Base-by-base conservation (phyloP, 2,797 vertebrate species). In the Ataeniobius toweri region DNA sequence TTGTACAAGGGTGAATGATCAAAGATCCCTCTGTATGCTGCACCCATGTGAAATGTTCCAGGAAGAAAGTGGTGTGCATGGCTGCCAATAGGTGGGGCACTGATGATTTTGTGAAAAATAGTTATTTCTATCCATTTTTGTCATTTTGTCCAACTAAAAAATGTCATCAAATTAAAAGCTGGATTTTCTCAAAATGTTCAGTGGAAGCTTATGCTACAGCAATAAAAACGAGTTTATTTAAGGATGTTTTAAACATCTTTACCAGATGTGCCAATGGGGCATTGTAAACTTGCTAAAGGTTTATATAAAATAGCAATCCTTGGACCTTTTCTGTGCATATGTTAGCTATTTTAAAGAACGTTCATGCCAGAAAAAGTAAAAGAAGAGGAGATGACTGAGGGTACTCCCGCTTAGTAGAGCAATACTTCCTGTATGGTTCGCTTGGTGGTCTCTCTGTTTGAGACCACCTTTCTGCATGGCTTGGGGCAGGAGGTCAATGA, bases 381-480 rank as follows among this genome's bases (percentile, higher is more conserved):
- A 41, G 26, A 46, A 39, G 12, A 13, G 39, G 73, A 56, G 6
- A 39, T 14, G 5, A 39, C 58, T 16, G 28, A 81, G 58, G 26
- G 63, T 65, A 28, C 80, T 61, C 28, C 18, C 12, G 67, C 39
- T 41, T 3, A 13, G 14, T 22, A 5, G 65, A 18, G 50, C 22
- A 51, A 4, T 9, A 6, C 50, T 63, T 39, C 53, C 51, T 46
- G 3, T 28, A 4, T n/a, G 16, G 1, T 61, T 79, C 69, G 73
- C 70, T 78, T 10, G 12, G 36, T 61, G 55, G 46, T 84, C 26
- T 28, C 55, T 74, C 79, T 46, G 20, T 73, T 82, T 50, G 5
- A 20, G 67, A 51, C 81, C 76, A 68, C 74, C 75, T 41, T 74
- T 51, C 44, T 44, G 80, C 48, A 13, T 7, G 46, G 72, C 36